Evolutionary conservation across 23 tunicate genomes (phyloP).

Genomic region (Styela clava): DNA sequence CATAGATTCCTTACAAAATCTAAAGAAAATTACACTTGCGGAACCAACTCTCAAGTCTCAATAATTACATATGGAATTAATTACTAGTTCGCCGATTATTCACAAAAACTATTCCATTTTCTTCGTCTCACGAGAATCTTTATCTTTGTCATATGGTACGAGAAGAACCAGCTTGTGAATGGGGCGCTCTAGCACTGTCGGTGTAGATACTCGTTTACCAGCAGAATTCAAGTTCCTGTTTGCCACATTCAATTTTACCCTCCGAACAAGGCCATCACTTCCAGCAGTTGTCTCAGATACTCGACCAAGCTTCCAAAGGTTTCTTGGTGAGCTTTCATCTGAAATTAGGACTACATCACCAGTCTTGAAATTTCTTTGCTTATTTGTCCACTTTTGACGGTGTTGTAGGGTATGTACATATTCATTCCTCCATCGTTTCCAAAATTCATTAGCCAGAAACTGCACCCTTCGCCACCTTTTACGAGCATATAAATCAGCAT

Average conservation of each 20-base stretch:
- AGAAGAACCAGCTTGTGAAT: conserved; percentile 28
- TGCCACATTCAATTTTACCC: not conserved
- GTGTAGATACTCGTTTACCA: not conserved
- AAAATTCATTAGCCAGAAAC: conserved; percentile 25
- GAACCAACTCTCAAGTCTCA: too few species aligned
- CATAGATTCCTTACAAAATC: too few species aligned
- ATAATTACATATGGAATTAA: too few species aligned
- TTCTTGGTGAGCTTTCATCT: conserved; percentile 5
- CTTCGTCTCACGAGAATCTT: too few species aligned
- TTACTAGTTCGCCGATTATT: too few species aligned
- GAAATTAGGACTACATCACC: conserved; percentile 21
- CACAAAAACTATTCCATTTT: too few species aligned
- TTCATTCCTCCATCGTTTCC: conserved; percentile 29
- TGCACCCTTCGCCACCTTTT: conserved; percentile 24
- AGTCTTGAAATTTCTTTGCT: conserved; percentile 6
- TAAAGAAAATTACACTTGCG: too few species aligned
- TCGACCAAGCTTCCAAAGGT: conserved; percentile 14
- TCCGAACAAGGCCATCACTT: conserved; percentile 14
- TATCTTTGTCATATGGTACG: too few species aligned
- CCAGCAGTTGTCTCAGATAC: not conserved
- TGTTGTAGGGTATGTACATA: conserved; percentile 20
- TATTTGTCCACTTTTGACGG: conserved; percentile 30
- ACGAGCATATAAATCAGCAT: conserved; percentile 11
- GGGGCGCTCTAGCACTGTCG: conserved; percentile 3
- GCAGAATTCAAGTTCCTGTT: not conserved